A percentile compares a stretch with the other conserved stretches of the same genome.
These are phyloP conservation scores for Limosa lapponica DNA, from an alignment of 2,797 vertebrate species.

Conservation along the genomic window DNA sequence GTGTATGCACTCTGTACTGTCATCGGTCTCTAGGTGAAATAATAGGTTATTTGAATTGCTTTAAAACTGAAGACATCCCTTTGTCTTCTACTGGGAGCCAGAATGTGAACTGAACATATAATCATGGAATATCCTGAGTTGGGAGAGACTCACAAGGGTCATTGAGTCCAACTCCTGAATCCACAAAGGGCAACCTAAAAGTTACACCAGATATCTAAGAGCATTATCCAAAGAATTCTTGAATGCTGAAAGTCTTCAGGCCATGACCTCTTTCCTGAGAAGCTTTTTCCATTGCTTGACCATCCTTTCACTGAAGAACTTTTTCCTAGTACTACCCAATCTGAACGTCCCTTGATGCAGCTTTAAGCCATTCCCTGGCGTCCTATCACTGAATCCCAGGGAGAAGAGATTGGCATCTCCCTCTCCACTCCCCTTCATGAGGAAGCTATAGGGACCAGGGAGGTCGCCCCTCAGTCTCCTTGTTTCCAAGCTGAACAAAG, in stretches of 20 bases:
- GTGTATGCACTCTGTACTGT: not conserved
- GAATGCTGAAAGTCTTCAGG: not conserved
- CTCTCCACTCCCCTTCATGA: not conserved
- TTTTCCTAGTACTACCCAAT: not conserved
- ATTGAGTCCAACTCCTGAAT: not conserved
- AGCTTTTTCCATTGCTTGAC: not conserved
- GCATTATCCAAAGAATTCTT: not conserved
- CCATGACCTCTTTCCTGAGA: not conserved
- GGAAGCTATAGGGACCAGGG: not conserved
- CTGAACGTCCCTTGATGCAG: not conserved
- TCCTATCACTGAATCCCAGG: not conserved
- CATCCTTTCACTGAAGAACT: not conserved
- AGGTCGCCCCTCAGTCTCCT: not conserved
- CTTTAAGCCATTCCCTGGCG: rapidly evolving
- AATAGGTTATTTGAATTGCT: not conserved
- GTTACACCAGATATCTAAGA: not conserved
- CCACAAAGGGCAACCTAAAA: not conserved
- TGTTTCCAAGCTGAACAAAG: not conserved
- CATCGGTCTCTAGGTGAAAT: not conserved
- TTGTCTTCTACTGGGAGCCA: not conserved
- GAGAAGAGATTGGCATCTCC: not conserved
- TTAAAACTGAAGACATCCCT: not conserved
- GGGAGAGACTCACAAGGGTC: not conserved
- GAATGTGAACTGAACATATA: not conserved
- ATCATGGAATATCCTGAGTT: not conserved